Percentiles rank a stretch among this genome's conserved stretches.
phyloP scores from a whole-genome alignment of 2,888 invertebrate species.

The Eupithecia inturbata region DNA sequence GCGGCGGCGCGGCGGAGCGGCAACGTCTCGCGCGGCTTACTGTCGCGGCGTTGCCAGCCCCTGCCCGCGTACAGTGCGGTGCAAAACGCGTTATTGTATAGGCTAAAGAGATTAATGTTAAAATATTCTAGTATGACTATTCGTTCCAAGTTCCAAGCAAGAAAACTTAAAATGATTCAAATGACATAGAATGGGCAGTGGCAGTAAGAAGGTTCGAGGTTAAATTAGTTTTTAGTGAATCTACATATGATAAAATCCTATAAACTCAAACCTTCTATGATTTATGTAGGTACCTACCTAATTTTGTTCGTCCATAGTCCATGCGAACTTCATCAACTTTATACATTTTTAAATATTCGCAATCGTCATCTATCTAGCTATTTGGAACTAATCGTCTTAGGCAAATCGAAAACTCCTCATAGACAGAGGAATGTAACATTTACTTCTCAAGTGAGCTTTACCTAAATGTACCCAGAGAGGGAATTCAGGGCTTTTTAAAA shows the following conservation, averaged over 20 bases:
- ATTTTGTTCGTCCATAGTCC: no score
- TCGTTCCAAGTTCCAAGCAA: neutral
- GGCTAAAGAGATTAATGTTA: slow-evolving; percentile 16
- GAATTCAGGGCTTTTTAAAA: no score
- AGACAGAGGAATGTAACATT: no score
- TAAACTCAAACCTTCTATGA: neutral
- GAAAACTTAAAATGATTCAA: no score
- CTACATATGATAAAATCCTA: neutral
- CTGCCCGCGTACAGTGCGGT: slow-evolving; percentile 43
- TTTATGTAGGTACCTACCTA: no score
- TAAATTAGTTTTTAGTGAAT: neutral
- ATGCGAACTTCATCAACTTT: no score
- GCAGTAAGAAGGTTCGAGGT: neutral
- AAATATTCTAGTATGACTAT: neutral
- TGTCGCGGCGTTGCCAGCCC: slow-evolving; percentile 52
- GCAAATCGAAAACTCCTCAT: no score
- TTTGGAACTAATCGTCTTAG: no score
- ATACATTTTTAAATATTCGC: no score
- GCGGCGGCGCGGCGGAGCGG: slow-evolving; percentile 67
- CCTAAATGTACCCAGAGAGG: no score
- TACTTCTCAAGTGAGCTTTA: no score
- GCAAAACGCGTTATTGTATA: slow-evolving; percentile 58
- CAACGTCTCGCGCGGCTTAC: slow-evolving; percentile 58
- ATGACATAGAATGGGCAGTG: neutral
- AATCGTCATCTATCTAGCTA: no score